A percentile compares a stretch with the other conserved stretches of the same genome.
These are phyloP conservation scores for Ramphastos sulfuratus DNA, from an alignment of 2,113 vertebrate species.

Conservation along the genomic window DNA sequence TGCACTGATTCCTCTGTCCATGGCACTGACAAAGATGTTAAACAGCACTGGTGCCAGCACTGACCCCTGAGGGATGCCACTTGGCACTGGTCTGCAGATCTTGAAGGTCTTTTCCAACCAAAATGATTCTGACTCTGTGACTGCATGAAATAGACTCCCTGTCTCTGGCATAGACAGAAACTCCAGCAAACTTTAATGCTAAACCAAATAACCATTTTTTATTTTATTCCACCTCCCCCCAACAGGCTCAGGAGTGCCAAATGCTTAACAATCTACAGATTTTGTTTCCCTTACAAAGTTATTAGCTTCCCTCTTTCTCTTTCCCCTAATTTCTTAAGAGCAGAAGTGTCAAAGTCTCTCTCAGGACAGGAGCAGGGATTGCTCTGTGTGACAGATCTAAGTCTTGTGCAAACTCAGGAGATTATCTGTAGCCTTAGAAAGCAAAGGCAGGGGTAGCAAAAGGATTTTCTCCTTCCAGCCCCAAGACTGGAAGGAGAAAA, in stretches of 20 bases:
- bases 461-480: background rate
- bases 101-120: too few relatives aligned
- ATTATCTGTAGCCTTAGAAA: background rate
- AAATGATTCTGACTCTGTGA: too few relatives aligned
- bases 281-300: background rate
- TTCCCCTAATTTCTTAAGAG: background rate
- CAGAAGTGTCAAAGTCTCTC: background rate
- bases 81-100: too few relatives aligned
- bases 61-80: too few relatives aligned
- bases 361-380: background rate
- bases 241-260: background rate
- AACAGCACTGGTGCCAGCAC: too few relatives aligned
- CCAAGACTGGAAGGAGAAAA: background rate
- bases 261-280: background rate
- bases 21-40: too few relatives aligned
- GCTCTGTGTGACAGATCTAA: background rate
- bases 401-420: fast-evolving
- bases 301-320: background rate
- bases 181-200: background rate
- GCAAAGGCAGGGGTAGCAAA: fast-evolving
- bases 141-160: background rate
- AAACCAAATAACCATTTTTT: background rate
- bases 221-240: fast-evolving
- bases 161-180: background rate
- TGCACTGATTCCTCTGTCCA: too few relatives aligned